phyloP scores from a whole-genome alignment of 2,888 invertebrate species.

The Drosophila quinaria region DNA sequence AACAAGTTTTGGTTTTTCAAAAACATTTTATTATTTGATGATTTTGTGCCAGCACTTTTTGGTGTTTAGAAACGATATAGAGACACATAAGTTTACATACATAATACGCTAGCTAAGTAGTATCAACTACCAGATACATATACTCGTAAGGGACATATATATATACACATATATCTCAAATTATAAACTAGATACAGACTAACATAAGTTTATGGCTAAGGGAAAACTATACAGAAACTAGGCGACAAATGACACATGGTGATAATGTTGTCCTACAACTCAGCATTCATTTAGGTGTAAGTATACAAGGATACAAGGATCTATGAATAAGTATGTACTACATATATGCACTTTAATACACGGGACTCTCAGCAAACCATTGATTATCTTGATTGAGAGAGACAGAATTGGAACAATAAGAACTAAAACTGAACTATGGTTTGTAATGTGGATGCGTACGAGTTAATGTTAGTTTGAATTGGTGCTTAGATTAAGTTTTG shows the following conservation, averaged over 20 bases:
- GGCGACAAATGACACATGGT: constrained; percentile 62
- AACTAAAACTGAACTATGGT: constrained; percentile 31
- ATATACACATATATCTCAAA: constrained; percentile 15
- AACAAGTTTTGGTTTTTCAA: constrained; percentile 60
- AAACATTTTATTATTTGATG: constrained; percentile 69
- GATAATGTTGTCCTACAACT: constrained; percentile 59
- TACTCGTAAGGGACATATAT: constrained; percentile 17
- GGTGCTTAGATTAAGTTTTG: constrained; percentile 58
- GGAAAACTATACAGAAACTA: constrained; percentile 57
- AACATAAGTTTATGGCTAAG: constrained; percentile 51
- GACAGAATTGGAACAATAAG: constrained; percentile 14
- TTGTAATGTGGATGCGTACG: constrained; percentile 21
- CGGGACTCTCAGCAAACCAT: constrained; percentile 28
- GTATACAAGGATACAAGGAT: constrained; percentile 33
- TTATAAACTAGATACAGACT: constrained; percentile 44
- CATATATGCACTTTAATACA: constrained; percentile 63
- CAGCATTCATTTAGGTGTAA: constrained; percentile 42
- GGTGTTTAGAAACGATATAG: constrained; percentile 80
- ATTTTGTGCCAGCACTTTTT: constrained; percentile 85
- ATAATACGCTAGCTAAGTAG: constrained; percentile 58
- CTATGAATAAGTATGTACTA: constrained; percentile 38
- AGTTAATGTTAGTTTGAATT: constrained; percentile 57
- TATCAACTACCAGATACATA: constrained; percentile 32
- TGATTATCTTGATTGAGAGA: not conserved
- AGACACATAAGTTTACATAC: constrained; percentile 61